Conservation (phyloP, 2,113 vertebrate species). For the Myocastor coypus region DNA sequence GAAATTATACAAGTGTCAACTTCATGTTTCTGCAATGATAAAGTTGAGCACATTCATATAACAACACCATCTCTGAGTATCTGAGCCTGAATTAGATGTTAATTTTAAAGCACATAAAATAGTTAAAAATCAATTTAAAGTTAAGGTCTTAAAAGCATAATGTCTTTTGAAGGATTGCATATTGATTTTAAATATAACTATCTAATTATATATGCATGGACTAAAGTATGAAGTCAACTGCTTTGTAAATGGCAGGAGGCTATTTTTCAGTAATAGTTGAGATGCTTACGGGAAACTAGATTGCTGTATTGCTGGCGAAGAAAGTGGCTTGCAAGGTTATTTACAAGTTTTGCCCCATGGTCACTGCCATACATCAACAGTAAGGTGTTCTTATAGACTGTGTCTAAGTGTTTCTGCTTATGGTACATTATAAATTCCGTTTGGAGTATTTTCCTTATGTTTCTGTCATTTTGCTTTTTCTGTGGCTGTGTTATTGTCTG, state of each 20-base stretch:
- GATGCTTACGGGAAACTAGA: constrained; percentile 90
- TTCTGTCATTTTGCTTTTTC: constrained; percentile 68
- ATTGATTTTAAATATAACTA: constrained; percentile 93
- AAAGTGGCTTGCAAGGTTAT: constrained; percentile 91
- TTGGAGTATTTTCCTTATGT: constrained; percentile 81
- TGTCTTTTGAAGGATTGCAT: constrained; percentile 91
- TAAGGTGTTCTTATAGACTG: constrained; percentile 88
- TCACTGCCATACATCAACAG: constrained; percentile 89
- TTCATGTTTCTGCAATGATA: constrained; percentile 66
- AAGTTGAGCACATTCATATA: constrained; percentile 80
- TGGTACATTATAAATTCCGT: constrained; percentile 87
- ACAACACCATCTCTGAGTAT: constrained; percentile 84
- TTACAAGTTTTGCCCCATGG: constrained; percentile 91
- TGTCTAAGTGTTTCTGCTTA: constrained; percentile 89
- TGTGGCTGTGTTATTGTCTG: constrained; percentile 74
- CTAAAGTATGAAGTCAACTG: constrained; percentile 91
- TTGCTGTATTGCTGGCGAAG: constrained; percentile 85
- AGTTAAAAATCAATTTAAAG: constrained; percentile 92
- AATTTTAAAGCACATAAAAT: constrained; percentile 91
- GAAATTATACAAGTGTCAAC: constrained; percentile 69
- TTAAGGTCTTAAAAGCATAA: constrained; percentile 92
- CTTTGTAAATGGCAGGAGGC: constrained; percentile 91
- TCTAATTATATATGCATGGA: constrained; percentile 91
- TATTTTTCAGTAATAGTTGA: constrained; percentile 92
- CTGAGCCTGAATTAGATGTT: constrained; percentile 88